Conservation (phyloP, 1,140 invertebrate species). For the Drosophila tsacasi region DNA sequence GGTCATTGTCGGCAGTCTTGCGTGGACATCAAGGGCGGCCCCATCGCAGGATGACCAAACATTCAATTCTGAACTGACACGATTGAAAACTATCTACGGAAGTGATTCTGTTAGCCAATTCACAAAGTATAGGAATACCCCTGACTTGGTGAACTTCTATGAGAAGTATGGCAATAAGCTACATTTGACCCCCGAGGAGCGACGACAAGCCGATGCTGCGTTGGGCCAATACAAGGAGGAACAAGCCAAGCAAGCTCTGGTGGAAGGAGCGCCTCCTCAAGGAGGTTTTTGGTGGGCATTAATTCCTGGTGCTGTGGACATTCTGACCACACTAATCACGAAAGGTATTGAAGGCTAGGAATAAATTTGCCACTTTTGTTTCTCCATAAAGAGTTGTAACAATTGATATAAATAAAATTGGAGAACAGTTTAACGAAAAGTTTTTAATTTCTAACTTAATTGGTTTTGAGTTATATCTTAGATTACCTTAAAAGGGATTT, state of each 20-base stretch:
- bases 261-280: neutral
- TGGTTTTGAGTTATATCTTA: neutral
- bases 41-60: neutral
- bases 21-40: neutral
- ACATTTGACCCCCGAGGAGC: neutral
- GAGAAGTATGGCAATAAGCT: neutral
- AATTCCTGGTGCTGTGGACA: neutral
- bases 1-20: neutral
- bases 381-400: neutral
- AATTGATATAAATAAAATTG: neutral
- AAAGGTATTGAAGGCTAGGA: neutral
- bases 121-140: neutral
- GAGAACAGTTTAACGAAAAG: neutral
- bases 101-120: neutral
- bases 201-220: neutral
- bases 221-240: neutral
- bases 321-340: neutral
- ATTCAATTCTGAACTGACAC: neutral
- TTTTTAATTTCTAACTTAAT: neutral
- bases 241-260: neutral
- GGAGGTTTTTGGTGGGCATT: neutral
- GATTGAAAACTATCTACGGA: neutral
- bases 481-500: neutral
- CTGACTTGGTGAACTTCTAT: neutral
- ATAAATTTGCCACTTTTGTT: neutral